These are phyloP conservation scores for Poecile montanus DNA, from an alignment of 2,797 vertebrate species.

Conservation along the genomic window DNA sequence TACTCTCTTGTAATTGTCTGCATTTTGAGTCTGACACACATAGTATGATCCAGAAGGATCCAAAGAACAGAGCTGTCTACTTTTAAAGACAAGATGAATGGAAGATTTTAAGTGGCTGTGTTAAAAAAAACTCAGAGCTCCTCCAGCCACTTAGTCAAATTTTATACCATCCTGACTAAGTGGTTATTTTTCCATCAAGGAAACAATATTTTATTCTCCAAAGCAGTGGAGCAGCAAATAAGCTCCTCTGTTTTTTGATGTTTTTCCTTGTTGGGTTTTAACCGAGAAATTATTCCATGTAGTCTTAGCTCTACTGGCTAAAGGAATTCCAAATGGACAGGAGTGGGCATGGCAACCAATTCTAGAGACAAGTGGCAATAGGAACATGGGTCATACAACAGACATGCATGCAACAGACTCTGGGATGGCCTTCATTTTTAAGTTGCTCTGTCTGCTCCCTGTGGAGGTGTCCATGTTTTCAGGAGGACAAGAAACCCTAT, in stretches of 20 bases:
- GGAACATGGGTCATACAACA: fast-evolving
- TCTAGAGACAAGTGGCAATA: not conserved
- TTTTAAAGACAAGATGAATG: not conserved
- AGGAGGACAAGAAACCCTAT: not conserved
- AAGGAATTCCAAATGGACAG: not conserved
- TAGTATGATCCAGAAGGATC: not conserved
- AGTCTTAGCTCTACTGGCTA: not conserved
- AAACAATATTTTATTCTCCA: not conserved
- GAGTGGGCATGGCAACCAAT: not conserved
- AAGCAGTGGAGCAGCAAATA: not conserved
- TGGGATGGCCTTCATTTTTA: not conserved
- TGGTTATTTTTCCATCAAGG: not conserved
- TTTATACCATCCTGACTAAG: not conserved
- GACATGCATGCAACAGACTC: too few species aligned
- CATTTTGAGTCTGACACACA: not conserved
- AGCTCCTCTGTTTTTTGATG: not conserved
- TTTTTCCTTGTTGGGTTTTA: not conserved
- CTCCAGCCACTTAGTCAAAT: not conserved
- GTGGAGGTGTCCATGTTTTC: not conserved
- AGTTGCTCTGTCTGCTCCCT: not conserved
- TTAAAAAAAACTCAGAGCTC: not conserved
- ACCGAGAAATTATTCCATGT: not conserved
- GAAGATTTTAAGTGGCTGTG: not conserved
- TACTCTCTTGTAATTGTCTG: not conserved
- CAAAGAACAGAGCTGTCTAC: not conserved